A percentile compares a stretch with the other conserved stretches of the same genome.
These are phyloP conservation scores for Teleiodes luculella DNA, from an alignment of 2,888 invertebrate genomes.

Conservation along the genomic window DNA sequence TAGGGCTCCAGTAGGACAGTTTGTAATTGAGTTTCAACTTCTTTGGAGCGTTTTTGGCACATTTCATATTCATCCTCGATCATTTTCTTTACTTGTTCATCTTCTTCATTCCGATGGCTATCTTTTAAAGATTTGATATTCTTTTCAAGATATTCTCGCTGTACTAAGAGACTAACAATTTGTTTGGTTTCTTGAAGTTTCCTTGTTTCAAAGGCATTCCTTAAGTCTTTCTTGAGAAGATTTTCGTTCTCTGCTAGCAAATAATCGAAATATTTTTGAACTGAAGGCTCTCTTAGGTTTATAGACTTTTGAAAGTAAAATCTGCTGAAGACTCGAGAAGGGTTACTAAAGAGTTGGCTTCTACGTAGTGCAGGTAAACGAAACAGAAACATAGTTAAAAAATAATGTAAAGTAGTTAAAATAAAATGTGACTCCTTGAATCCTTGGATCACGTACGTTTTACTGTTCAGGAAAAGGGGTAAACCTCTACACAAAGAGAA, in stretches of 20 bases:
- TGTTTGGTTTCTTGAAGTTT: neutral
- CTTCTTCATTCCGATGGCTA: neutral
- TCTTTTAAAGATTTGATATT: neutral
- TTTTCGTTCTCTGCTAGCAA: neutral
- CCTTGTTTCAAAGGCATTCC: neutral
- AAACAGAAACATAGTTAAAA: neutral
- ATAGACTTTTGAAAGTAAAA: neutral
- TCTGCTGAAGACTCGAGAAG: neutral
- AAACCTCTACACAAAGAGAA: too few species aligned
- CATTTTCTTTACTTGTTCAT: neutral
- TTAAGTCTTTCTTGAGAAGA: neutral
- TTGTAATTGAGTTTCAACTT: neutral
- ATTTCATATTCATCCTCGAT: constrained; percentile 1
- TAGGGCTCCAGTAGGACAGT: neutral
- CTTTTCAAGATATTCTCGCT: neutral
- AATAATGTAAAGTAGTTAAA: neutral
- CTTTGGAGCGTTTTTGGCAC: neutral
- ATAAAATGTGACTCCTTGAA: too few species aligned
- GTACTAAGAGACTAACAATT: neutral
- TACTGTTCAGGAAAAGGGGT: too few species aligned
- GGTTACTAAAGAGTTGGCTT: neutral
- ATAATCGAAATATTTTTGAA: neutral
- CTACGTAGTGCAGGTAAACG: neutral
- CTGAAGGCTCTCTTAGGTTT: neutral
- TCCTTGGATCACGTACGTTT: too few species aligned